Evolutionary conservation across 2,888 invertebrate species (phyloP).

Genomic region (Spisula subtruncata): DNA sequence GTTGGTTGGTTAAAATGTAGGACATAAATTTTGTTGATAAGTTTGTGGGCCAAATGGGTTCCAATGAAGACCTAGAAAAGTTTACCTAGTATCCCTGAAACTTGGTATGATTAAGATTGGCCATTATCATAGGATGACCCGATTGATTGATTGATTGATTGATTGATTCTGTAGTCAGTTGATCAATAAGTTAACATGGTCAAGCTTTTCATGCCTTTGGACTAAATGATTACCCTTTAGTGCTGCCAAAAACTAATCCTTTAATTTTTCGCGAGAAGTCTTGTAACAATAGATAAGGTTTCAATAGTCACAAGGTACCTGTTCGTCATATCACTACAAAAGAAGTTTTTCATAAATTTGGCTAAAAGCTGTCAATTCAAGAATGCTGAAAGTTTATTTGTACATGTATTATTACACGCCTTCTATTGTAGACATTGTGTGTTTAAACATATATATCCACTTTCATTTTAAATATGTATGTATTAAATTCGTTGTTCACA

Average conservation of each 20-base stretch:
- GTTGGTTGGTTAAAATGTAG: too few relatives aligned
- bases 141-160: too few relatives aligned
- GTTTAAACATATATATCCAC: not conserved
- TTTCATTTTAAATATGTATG: not conserved
- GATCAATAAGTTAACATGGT: too few relatives aligned
- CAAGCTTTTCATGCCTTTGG: too few relatives aligned
- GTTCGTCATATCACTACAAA: not conserved
- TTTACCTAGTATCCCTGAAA: too few relatives aligned
- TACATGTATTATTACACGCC: not conserved
- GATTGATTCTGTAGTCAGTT: too few relatives aligned
- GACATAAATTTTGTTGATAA: too few relatives aligned
- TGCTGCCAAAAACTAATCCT: not conserved
- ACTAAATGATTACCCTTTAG: too few relatives aligned
- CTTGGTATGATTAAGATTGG: too few relatives aligned
- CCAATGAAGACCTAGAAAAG: too few relatives aligned
- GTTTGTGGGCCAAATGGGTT: too few relatives aligned
- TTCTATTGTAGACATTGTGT: not conserved
- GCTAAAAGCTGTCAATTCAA: not conserved
- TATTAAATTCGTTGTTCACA: slow-evolving; percentile 9
- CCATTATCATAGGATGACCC: too few relatives aligned
- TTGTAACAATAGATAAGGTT: slow-evolving; percentile 4
- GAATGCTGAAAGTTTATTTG: not conserved
- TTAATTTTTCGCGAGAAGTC: not conserved
- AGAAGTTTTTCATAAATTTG: not conserved
- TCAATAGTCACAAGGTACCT: not conserved